Evolutionary conservation across 2,113 vertebrate species (phyloP), one percentile per base, ranked within the genome.

Genomic region (Bubalus kerabau): DNA sequence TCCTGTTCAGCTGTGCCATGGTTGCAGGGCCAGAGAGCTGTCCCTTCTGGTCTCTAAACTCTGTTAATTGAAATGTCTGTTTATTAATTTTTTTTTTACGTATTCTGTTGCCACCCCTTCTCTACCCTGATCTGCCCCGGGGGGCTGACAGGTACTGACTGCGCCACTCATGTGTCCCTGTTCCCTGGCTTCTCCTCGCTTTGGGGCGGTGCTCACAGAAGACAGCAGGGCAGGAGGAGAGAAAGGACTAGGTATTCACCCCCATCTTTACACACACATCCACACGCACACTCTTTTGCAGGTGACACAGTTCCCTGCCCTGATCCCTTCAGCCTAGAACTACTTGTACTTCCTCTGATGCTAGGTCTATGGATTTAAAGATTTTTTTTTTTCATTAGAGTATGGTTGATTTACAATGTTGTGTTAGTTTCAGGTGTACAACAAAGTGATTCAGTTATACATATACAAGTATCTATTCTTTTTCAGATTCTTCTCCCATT

Each of bases 91-190:
- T 2, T 40, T 46, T 46, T 56, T 56, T 83, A 15, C 52, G 3
- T 48, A 46, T 64, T 30, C 13, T 30, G 30, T 15, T 82, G 60
- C 28, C n/a, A 26, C 54, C 15, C 40, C 28, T n/a, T 94, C 48
- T 67, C n/a, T 62, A 54, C 23, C 48, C 21, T 71, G 36, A 26
- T 71, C 43, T 74, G 10, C 30, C 56, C 60, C 2, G 32, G 57
- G 57, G 40, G 21, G 19, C 84, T 71, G 62, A 32, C 54, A 30
- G 43, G 16, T 10, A 17, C 1, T 50, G 64, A n/a, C 11, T 3
- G 26, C 2, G 10, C 48, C 46, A 56, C 56, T 17, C 6, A 2
- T 0, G 9, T 30, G 36, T 43, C 43, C 62, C 6, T 43, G 26
- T 78, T 76, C 23, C 59, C 19, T 16, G 7, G 50, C 13, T 80